Conservation (phyloP, 2,797 vertebrate genomes). For the Alauda arvensis region DNA sequence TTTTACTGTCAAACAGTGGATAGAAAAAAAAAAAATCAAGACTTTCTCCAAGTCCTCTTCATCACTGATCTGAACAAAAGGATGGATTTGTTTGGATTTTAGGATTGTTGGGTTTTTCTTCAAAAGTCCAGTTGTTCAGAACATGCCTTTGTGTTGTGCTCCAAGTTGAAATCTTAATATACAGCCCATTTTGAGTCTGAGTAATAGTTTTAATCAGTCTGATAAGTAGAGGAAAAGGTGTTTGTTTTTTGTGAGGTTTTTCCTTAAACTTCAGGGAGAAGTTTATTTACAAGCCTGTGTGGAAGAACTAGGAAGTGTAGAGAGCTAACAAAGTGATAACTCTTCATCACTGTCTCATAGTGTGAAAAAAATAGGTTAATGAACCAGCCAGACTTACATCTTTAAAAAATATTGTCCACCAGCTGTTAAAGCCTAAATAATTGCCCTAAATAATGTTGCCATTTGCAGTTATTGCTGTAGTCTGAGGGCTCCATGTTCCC, state of each 20-base stretch:
- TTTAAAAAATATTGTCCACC: not conserved
- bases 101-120: not conserved
- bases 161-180: not conserved
- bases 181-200: not conserved
- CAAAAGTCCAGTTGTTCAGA: not conserved
- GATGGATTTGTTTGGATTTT: not conserved
- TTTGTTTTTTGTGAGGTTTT: not conserved
- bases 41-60: not conserved
- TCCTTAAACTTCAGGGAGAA: not conserved
- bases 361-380: not conserved
- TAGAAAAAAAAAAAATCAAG: not conserved
- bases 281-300: not conserved
- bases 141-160: not conserved
- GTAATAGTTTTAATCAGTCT: not conserved
- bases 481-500: not conserved
- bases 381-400: not conserved
- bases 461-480: not conserved
- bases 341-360: not conserved
- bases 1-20: not conserved
- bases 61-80: not conserved
- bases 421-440: not conserved
- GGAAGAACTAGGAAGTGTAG: not conserved
- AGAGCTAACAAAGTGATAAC: not conserved
- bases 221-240: not conserved
- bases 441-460: not conserved